Evolutionary conservation across 1,140 invertebrate genomes (phyloP).

Genomic region (Harpegnathos saltator): DNA sequence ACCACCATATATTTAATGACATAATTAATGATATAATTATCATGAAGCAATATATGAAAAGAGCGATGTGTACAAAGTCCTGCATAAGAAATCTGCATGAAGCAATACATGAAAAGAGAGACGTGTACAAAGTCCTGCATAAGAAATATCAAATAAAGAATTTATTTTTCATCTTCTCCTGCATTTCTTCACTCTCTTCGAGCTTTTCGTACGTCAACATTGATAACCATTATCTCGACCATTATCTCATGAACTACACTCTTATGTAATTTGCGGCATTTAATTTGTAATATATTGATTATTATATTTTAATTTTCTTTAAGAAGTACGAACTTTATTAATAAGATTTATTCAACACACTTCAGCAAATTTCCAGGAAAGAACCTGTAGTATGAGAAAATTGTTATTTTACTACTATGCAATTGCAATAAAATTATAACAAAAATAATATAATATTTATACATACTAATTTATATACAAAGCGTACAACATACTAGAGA

Average conservation of each 20-base stretch:
- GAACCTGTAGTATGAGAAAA: background rate
- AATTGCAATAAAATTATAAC: background rate
- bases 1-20: too few species aligned
- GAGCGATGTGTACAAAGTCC: too few species aligned
- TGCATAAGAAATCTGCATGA: background rate
- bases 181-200: too few species aligned
- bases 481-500: too few species aligned
- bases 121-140: background rate
- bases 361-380: too few species aligned
- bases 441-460: background rate
- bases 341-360: too few species aligned
- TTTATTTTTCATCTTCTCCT: background rate
- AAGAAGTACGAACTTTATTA: too few species aligned
- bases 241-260: background rate
- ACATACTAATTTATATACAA: background rate
- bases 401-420: background rate
- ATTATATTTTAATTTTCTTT: slow-evolving; percentile 6
- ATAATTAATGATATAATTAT: too few species aligned
- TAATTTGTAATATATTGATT: background rate
- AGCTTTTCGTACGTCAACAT: slow-evolving; percentile 8
- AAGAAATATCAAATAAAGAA: background rate
- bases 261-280: background rate
- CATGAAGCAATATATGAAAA: too few species aligned
- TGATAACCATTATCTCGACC: slow-evolving; percentile 9
- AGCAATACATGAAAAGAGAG: too few species aligned